Percentiles rank a stretch among this genome's conserved stretches.
phyloP scores from a whole-genome alignment of 2,888 invertebrate species.

The Trichacis sp. region DNA sequence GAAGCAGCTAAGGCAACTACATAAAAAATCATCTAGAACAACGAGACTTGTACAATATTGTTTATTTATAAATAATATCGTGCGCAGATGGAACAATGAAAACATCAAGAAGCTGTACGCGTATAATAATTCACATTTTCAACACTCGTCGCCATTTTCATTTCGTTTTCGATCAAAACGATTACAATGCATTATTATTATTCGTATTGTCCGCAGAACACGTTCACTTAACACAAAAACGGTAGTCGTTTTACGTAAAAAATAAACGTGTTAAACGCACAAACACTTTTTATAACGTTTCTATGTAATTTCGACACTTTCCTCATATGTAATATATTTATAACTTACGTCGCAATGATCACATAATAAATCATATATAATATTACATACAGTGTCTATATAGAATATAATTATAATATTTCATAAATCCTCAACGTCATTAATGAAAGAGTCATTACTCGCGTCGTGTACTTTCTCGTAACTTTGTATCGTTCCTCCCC shows the following conservation, averaged over 20 bases:
- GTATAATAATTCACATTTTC: constrained; percentile 67
- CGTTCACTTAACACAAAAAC: no score
- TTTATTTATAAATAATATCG: constrained; percentile 70
- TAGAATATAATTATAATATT: constrained; percentile 59
- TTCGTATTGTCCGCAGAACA: not conserved
- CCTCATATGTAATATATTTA: constrained; percentile 32
- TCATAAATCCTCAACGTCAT: constrained; percentile 61
- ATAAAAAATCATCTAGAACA: not conserved
- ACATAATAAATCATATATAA: constrained; percentile 49
- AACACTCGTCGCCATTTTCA: constrained; percentile 55
- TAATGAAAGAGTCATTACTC: constrained; percentile 55
- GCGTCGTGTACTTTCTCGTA: constrained; percentile 45
- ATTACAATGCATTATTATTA: constrained; percentile 54
- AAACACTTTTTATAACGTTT: constrained; percentile 46
- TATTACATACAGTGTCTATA: constrained; percentile 20
- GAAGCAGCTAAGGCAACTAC: no score
- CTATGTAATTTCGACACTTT: constrained; percentile 43
- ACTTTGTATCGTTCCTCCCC: constrained; percentile 33
- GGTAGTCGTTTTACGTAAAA: no score
- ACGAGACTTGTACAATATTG: constrained; percentile 48
- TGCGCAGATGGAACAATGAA: constrained; percentile 69
- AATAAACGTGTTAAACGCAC: not conserved
- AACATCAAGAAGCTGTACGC: constrained; percentile 69
- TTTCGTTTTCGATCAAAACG: constrained; percentile 60
- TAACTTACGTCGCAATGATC: constrained; percentile 56